Evolutionary conservation across 2,797 vertebrate species (phyloP), one percentile per base, ranked within the genome.

Genomic region (Cynopterus sphinx): DNA sequence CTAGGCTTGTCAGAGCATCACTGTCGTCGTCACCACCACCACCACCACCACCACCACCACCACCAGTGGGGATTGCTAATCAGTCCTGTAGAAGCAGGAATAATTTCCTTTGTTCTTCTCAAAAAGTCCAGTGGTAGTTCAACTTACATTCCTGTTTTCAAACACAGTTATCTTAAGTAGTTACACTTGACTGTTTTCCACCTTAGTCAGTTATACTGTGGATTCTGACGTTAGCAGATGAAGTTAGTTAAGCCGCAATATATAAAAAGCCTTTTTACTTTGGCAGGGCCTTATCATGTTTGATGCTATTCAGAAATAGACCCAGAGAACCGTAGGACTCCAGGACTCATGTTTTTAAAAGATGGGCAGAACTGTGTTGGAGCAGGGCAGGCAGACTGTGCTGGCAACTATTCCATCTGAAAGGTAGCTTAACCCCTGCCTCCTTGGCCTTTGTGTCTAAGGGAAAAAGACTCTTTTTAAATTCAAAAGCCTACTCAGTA

Each of bases 371-470:
- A 19, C 33, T 41, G 31, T 41, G 21, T 49, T 26, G 36, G 33
- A 36, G n/a, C 12, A 79, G 89, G 95, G 65, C 84, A 82, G 78
- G 92, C 91, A 87, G 46, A 39, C 53, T 75, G 21, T 95, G 65
- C 91, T 1, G 0, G 51, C 85, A 95, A 77, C 91, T 77, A 59
- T 49, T 98, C 59, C 57, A 16, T 77, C 88, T 78, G 88, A 94
- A 84, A 94, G 86, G 59, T 93, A n/a, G 96, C 74, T 97, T 96
- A 96, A 90, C 78, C 86, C 87, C 91, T 97, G 97, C 95, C 53
- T 87, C 75, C 91, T 74, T 92, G 87, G 26, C 96, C 96, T 97
- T 97, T 92, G 24, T 96, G 97, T 97, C 91, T 93, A 78, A 94
- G 83, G 91, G 97, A 96, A 96, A 94, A 95, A 67, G 67, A 16